Conservation (phyloP, 2,888 invertebrate species). For the Rotaria magnacalcarata region DNA sequence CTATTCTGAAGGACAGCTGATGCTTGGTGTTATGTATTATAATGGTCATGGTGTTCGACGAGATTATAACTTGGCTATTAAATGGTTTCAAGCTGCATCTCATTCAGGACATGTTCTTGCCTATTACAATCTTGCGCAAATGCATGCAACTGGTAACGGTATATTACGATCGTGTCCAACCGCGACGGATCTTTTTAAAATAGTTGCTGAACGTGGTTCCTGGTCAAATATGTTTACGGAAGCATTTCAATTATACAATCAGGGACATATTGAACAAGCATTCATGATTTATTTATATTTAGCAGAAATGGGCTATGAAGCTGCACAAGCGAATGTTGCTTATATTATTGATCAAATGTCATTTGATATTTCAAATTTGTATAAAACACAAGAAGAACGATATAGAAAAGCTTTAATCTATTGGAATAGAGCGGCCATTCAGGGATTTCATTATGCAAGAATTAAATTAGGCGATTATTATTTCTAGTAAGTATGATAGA, state of each 20-base stretch:
- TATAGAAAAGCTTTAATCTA: constrained; percentile 79
- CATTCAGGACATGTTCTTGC: constrained; percentile 95
- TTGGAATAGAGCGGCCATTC: constrained; percentile 87
- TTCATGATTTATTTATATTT: constrained; percentile 83
- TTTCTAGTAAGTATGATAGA: constrained; percentile 67
- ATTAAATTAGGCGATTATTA: constrained; percentile 98
- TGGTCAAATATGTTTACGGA: constrained; percentile 69
- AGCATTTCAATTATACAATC: constrained; percentile 80
- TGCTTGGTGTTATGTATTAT: constrained; percentile 65
- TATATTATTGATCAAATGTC: constrained; percentile 71
- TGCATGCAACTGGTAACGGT: constrained; percentile 94
- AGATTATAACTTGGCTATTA: constrained; percentile 82
- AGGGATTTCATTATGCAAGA: constrained; percentile 70
- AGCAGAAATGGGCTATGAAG: constrained; percentile 90
- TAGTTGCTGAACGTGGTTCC: constrained; percentile 86
- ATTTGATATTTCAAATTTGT: neutral
- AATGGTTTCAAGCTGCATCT: constrained; percentile 90
- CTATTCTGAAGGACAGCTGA: constrained; percentile 95
- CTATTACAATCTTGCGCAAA: constrained; percentile 88
- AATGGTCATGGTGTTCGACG: constrained; percentile 60
- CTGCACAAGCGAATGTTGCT: constrained; percentile 93
- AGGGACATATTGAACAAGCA: constrained; percentile 73
- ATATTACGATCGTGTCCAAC: constrained; percentile 80
- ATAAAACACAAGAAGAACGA: constrained; percentile 65
- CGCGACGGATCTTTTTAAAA: constrained; percentile 92